Evolutionary conservation across 2,113 vertebrate species (phyloP).

Genomic region (Bubo scandiacus): DNA sequence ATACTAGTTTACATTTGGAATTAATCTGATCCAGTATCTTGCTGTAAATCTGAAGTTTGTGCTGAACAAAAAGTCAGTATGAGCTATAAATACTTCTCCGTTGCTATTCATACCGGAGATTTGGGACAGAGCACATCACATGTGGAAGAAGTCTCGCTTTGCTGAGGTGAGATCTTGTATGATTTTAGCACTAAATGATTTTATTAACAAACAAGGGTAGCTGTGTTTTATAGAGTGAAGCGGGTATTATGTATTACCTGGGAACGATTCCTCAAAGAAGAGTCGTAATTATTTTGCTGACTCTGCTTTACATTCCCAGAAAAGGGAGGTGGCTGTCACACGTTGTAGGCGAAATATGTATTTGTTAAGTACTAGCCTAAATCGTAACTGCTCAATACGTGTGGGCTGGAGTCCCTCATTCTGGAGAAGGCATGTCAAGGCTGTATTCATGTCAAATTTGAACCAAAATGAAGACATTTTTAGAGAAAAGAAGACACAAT

Average conservation of each 20-base stretch:
- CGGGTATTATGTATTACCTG: background rate
- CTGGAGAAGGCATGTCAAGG: background rate
- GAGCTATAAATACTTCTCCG: conserved; percentile 25
- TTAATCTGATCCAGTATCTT: conserved; percentile 5
- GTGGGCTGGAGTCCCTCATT: background rate
- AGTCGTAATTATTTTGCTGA: background rate
- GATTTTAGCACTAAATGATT: background rate
- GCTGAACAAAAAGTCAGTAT: conserved; percentile 13
- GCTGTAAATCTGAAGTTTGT: conserved; percentile 1
- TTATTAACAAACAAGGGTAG: background rate
- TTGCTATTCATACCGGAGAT: conserved; percentile 15
- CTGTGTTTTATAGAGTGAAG: background rate
- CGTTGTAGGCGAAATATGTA: background rate
- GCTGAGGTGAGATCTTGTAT: background rate
- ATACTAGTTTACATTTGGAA: background rate
- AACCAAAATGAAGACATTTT: background rate
- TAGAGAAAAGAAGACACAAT: background rate
- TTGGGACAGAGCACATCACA: background rate
- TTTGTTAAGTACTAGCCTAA: background rate
- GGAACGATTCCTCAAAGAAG: background rate
- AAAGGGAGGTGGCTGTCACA: background rate
- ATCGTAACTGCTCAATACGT: background rate
- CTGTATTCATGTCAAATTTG: background rate
- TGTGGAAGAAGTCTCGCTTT: background rate
- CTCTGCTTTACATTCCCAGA: background rate